Base-by-base conservation (phyloP, 1,140 invertebrate species). In the Drosophila varians region DNA sequence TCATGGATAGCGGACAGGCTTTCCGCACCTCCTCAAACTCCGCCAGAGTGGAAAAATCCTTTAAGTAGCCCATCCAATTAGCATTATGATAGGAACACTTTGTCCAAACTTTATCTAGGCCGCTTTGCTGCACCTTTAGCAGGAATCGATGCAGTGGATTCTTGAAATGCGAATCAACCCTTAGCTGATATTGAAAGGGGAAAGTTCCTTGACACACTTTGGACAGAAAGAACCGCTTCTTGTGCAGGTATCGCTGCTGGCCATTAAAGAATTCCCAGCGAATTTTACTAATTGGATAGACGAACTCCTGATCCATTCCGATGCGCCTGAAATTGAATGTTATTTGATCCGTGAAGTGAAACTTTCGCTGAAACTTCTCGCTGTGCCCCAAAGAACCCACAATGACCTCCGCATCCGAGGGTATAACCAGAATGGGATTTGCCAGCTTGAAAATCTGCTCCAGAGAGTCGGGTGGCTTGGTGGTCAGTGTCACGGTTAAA, bases 111-210 rank as follows among this genome's bases (percentile, higher is more conserved):
- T 60, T 12, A 1, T 9, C 18, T 1, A 86, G 18, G 0, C 77
- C 82, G 5, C 64, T 48, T 53, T 82, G 69, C 9, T 77, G 45
- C 1, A 56, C 57, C 4, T 51, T 36, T 28, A 86, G 43, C 18
- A 62, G 52, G 34, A 82, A 77, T 1, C 19, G 26, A 45, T 86
- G 82, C 16, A 86, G 45, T 0, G 69, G 64, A 36, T 82, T 36
- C 74, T 71, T 80, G 9, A 86, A 74, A 19, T 87, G 82, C 1
- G 82, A 87, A 36, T 82, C 82, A 9, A 68, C 55, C 5, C 60
- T 51, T 9, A 87, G n/a, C 42, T 77, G 83, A 12, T 77, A 87
- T 52, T 88, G 83, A 48, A 31, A 51, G 0, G 83, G 77, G 54
- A 58, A 88, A 5, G 83, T 57, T 1, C 77, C 82, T 14, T 77